A percentile compares a stretch with the other conserved stretches of the same genome.
Conservation (phyloP, 2,888 invertebrate genomes). For the Hofmannophila pseudospretella region DNA sequence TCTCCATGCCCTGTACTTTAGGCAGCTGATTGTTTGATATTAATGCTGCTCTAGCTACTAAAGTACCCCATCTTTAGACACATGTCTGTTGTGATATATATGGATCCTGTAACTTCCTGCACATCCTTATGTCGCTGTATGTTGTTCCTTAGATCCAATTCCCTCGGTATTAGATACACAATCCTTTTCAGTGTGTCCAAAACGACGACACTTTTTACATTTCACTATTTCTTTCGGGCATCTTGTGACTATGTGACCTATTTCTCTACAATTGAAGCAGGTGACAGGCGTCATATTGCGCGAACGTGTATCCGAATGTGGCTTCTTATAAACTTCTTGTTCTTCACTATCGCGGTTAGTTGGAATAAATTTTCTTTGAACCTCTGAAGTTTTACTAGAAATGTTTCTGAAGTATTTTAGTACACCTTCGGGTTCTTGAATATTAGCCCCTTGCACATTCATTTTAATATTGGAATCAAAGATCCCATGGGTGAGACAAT, state of each 20-base stretch:
- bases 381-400: neutral
- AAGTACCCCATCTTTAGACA: neutral
- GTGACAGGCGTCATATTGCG: neutral
- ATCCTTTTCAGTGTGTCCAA: neutral
- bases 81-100: neutral
- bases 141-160: neutral
- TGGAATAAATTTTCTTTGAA: neutral
- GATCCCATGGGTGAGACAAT: slow-evolving; percentile 8
- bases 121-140: too few relatives aligned
- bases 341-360: neutral
- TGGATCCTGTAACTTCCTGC: neutral
- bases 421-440: neutral
- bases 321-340: neutral
- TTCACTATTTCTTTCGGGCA: neutral
- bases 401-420: slow-evolving; percentile 3
- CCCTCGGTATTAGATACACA: neutral
- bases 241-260: neutral
- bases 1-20: neutral
- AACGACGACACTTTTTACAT: neutral
- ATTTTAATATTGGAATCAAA: slow-evolving; percentile 7
- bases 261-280: neutral
- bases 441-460: slow-evolving; percentile 6
- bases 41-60: neutral
- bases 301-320: neutral
- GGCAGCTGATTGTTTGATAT: neutral